Evolutionary conservation across 2,797 vertebrate genomes (phyloP).

Genomic region (Centroberyx gerrardi): DNA sequence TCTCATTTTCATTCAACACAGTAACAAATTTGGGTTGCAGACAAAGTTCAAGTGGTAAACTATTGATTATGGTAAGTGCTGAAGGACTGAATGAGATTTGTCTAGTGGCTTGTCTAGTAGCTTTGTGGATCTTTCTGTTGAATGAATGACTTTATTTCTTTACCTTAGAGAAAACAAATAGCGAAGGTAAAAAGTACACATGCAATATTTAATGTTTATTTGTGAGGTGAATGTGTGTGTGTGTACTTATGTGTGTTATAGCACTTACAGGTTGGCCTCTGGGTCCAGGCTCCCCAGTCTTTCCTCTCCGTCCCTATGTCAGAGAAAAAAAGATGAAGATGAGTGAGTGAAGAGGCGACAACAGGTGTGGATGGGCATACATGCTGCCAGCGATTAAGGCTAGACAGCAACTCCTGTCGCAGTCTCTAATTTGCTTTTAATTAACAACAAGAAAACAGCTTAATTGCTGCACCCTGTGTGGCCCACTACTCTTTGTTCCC

Average conservation of each 20-base stretch:
- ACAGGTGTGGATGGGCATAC: slow-evolving; percentile 76
- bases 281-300: slow-evolving; percentile 89
- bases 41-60: background rate
- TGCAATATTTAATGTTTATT: too few relatives aligned
- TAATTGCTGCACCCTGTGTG: slow-evolving; percentile 85
- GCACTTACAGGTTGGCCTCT: slow-evolving; percentile 92
- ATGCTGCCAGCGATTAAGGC: slow-evolving; percentile 79
- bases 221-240: too few relatives aligned
- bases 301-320: slow-evolving; percentile 93
- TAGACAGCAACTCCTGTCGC: slow-evolving; percentile 78
- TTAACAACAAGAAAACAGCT: slow-evolving; percentile 87
- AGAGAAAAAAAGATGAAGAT: slow-evolving; percentile 48
- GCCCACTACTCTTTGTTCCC: slow-evolving; percentile 80
- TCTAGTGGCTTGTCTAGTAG: too few relatives aligned
- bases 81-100: too few relatives aligned
- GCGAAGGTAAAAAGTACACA: too few relatives aligned
- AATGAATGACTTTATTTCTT: too few relatives aligned
- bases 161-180: too few relatives aligned
- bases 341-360: slow-evolving; percentile 57
- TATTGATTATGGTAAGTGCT: too few relatives aligned
- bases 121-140: too few relatives aligned
- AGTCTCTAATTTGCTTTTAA: slow-evolving; percentile 87
- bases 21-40: background rate
- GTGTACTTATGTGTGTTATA: too few relatives aligned
- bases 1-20: slow-evolving; percentile 5